Percentiles rank a stretch among this genome's conserved stretches.
Conservation (phyloP, 2,888 invertebrate species). For the Eristalis pertinax region DNA sequence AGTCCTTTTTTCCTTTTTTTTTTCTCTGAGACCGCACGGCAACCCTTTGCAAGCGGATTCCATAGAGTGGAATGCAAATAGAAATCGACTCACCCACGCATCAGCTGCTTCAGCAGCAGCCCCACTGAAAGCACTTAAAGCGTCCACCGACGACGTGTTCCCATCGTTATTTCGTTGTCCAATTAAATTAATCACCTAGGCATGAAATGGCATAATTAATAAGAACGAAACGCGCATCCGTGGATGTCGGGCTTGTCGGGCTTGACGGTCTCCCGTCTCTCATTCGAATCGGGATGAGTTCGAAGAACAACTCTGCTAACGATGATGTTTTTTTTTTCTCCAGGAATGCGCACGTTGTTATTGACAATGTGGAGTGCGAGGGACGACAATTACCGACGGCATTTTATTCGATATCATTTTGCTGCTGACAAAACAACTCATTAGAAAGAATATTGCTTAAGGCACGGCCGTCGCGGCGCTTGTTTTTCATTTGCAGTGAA, state of each 20-base stretch:
- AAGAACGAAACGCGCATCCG: not conserved
- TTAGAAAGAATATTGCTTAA: conserved; percentile 2
- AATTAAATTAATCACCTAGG: conserved; percentile 57
- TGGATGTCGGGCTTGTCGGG: conserved; percentile 9
- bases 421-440: conserved; percentile 10
- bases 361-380: not conserved
- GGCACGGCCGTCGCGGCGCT: not conserved
- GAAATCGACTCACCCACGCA: conserved; percentile 18
- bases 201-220: conserved; percentile 55
- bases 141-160: not conserved
- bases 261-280: not conserved
- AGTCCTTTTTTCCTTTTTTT: conserved; percentile 3
- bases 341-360: not conserved
- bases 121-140: not conserved
- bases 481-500: not conserved
- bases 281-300: not conserved
- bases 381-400: conserved; percentile 6
- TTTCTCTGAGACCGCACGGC: not conserved
- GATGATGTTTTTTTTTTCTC: not conserved
- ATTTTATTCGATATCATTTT: conserved; percentile 8
- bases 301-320: conserved; percentile 5
- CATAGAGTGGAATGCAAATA: conserved; percentile 14
- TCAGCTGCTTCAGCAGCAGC: not conserved
- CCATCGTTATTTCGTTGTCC: conserved; percentile 31
- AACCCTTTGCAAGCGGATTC: not conserved